Conservation (phyloP, 2,797 vertebrate genomes). For the Microcaecilia unicolor region DNA sequence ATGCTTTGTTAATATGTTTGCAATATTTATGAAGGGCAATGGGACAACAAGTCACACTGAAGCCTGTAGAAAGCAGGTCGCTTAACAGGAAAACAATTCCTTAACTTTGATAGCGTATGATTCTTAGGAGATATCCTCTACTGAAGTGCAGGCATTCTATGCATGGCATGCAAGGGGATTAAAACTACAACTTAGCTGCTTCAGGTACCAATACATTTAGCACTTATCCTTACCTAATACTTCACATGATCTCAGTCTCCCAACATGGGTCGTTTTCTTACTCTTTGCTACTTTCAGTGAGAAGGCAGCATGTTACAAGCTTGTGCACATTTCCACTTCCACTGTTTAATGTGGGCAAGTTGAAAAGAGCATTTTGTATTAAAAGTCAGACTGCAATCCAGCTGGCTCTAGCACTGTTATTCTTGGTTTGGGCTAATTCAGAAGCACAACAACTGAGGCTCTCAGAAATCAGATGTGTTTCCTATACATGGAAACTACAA, state of each 20-base stretch:
- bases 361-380: slow-evolving; percentile 33
- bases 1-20: slow-evolving; percentile 19
- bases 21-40: slow-evolving; percentile 14
- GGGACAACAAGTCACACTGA: no score
- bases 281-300: no score
- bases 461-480: slow-evolving; percentile 28
- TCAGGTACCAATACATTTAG: not conserved
- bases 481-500: slow-evolving; percentile 4
- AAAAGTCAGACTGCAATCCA: slow-evolving; percentile 17
- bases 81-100: no score
- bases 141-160: no score
- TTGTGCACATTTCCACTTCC: slow-evolving; percentile 20
- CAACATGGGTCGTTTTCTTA: no score
- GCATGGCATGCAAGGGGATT: no score
- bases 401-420: slow-evolving; percentile 30
- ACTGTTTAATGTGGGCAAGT: slow-evolving; percentile 28
- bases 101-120: no score
- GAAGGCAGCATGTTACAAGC: no score
- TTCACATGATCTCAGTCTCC: not conserved
- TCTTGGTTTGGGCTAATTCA: slow-evolving; percentile 25
- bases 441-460: slow-evolving; percentile 30
- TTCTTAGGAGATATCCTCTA: no score
- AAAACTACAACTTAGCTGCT: not conserved
- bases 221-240: not conserved
- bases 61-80: no score